phyloP scores from a whole-genome alignment of 1,140 invertebrate genomes.

The Octopus sinensis region DNA sequence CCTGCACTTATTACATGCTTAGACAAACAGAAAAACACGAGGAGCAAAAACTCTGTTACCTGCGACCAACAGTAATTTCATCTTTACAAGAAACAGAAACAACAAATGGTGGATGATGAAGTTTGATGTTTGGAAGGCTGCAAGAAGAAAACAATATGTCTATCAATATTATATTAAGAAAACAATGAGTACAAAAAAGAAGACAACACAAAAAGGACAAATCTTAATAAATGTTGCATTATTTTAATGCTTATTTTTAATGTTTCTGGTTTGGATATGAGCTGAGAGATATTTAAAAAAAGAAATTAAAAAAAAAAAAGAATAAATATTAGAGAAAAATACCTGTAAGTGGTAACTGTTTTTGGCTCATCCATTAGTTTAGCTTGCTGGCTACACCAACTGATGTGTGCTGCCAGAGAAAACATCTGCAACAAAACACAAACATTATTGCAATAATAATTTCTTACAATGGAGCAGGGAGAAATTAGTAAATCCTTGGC shows the following conservation, averaged over 20 bases:
- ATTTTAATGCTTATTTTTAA: too few relatives aligned
- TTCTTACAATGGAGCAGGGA: background rate
- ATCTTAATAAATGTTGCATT: too few relatives aligned
- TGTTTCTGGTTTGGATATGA: too few relatives aligned
- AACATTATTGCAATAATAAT: background rate
- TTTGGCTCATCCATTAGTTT: constrained; percentile 8
- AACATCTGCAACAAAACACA: background rate
- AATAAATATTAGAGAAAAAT: background rate
- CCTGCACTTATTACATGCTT: too few relatives aligned
- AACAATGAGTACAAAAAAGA: background rate
- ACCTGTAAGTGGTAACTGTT: constrained; percentile 11
- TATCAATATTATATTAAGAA: background rate
- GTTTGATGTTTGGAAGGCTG: constrained; percentile 17
- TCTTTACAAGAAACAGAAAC: constrained; percentile 18
- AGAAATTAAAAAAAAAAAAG: too few relatives aligned
- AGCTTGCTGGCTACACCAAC: background rate
- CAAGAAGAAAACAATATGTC: background rate
- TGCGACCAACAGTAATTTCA: constrained; percentile 18
- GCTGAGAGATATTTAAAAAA: too few relatives aligned
- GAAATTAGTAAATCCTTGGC: too few relatives aligned
- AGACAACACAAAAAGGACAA: background rate
- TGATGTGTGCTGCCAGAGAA: constrained; percentile 7
- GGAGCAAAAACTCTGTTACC: background rate
- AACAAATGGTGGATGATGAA: constrained; percentile 19
- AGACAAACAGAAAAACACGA: too few relatives aligned